These are phyloP conservation scores for Caerostris darwini DNA, from an alignment of 1,140 invertebrate species.

Conservation along the genomic window DNA sequence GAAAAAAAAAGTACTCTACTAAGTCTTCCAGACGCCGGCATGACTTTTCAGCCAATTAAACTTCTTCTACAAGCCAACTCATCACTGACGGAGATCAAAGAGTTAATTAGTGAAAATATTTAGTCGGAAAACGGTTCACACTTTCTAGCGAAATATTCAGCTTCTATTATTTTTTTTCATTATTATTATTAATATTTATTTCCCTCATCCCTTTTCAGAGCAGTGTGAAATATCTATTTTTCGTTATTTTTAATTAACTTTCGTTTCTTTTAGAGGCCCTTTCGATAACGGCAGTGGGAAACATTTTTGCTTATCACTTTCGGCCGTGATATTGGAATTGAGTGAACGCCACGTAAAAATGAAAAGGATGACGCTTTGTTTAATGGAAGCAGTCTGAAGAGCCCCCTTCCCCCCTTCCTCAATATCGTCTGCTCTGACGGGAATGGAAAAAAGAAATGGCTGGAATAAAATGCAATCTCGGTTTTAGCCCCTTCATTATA, in stretches of 20 bases:
- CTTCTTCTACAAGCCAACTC: background rate
- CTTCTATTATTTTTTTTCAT: too few species aligned
- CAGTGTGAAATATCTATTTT: background rate
- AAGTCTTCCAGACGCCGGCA: background rate
- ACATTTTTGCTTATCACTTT: background rate
- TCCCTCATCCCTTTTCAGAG: background rate
- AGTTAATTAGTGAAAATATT: background rate
- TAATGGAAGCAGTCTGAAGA: background rate
- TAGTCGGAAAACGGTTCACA: background rate
- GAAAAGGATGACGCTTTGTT: background rate
- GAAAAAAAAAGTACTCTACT: background rate
- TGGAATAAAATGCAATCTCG: background rate
- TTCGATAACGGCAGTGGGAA: background rate
- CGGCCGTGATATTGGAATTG: background rate
- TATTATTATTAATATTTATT: background rate
- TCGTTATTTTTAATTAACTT: background rate
- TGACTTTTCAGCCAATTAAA: background rate
- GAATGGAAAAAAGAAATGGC: background rate
- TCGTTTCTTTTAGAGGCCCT: background rate
- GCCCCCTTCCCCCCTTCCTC: background rate
- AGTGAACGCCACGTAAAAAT: background rate
- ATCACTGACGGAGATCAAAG: background rate
- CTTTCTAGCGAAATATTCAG: too few species aligned
- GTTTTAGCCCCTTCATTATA: too few species aligned
- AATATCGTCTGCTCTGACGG: background rate